Evolutionary conservation across 2,888 invertebrate species (phyloP).

Genomic region (Kryphioiulus occultus): DNA sequence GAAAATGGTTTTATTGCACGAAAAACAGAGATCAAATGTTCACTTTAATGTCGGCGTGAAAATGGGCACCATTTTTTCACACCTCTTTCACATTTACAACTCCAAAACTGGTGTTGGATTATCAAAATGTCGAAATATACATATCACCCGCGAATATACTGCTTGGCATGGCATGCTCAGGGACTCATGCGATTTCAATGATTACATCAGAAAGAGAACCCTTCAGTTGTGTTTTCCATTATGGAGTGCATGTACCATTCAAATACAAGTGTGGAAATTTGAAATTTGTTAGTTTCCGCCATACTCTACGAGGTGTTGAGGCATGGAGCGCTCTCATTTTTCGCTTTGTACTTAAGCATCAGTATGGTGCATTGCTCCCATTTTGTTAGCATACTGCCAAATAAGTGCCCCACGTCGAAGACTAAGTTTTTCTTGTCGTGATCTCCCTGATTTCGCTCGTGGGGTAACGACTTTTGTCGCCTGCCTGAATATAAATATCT

Average conservation of each 20-base stretch:
- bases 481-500: conserved; percentile 44
- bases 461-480: conserved; percentile 43
- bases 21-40: neutral
- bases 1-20: neutral
- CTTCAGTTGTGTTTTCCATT: too few species aligned
- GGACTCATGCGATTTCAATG: too few species aligned
- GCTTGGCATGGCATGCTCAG: too few species aligned
- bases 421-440: conserved; percentile 13
- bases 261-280: too few species aligned
- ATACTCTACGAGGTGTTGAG: neutral
- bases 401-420: neutral
- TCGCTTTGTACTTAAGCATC: neutral
- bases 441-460: neutral
- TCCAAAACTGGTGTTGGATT: too few species aligned
- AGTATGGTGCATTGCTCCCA: neutral
- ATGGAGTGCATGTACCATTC: too few species aligned
- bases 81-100: too few species aligned
- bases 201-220: too few species aligned
- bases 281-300: neutral
- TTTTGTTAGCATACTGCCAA: conserved; percentile 22
- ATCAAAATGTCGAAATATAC: too few species aligned
- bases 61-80: too few species aligned
- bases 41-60: neutral
- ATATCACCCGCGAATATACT: too few species aligned
- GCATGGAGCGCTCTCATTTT: neutral